These are phyloP conservation scores for Lepisosteus osseus DNA, from an alignment of 2,113 vertebrate genomes.

Conservation along the genomic window DNA sequence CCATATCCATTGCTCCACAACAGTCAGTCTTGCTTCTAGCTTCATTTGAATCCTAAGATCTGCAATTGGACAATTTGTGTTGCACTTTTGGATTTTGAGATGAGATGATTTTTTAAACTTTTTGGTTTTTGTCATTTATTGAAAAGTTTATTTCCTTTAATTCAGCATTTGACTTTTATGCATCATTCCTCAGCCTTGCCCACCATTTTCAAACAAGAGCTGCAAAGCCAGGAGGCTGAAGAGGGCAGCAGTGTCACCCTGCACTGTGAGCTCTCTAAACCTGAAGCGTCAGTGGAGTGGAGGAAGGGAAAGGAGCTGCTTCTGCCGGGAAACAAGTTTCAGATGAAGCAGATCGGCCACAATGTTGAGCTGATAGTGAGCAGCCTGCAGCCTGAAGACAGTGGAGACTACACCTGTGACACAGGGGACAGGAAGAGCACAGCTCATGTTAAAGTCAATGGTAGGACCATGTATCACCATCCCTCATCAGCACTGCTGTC, in stretches of 20 bases:
- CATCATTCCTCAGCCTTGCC: conserved; percentile 63
- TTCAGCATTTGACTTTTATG: not conserved
- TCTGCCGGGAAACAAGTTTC: conserved; percentile 49
- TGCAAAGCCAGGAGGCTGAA: conserved; percentile 73
- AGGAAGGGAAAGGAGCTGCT: conserved; percentile 39
- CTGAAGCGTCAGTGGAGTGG: conserved; percentile 67
- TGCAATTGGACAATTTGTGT: no score
- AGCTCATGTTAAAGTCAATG: no score
- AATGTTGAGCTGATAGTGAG: conserved; percentile 48
- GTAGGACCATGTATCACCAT: no score
- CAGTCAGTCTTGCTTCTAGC: no score
- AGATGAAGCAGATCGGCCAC: conserved; percentile 41
- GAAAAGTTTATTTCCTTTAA: no score
- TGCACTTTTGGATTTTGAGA: no score
- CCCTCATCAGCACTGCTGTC: no score
- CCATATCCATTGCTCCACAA: no score
- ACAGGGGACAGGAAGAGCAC: no score
- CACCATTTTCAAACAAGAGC: conserved; percentile 68
- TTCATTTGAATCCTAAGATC: no score
- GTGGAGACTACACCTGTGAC: conserved; percentile 25
- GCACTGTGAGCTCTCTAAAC: conserved; percentile 79
- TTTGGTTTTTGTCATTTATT: no score
- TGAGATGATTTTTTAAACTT: no score
- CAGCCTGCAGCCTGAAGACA: conserved; percentile 37
- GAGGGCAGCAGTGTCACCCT: conserved; percentile 73